Conservation (phyloP, 2,888 invertebrate genomes). For the Ommatoiulus sabulosus region DNA sequence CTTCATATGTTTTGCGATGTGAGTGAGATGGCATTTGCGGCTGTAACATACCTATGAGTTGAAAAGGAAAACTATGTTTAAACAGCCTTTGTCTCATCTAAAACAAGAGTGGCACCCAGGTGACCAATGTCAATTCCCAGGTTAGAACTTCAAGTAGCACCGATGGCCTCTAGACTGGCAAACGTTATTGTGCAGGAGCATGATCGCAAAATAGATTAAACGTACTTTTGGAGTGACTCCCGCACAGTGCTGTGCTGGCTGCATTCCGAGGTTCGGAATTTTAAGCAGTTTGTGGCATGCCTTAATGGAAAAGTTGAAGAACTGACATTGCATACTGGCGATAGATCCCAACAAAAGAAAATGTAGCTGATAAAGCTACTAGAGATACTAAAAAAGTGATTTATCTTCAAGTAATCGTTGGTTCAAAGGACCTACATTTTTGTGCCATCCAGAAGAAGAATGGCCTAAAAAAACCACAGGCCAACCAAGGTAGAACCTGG, state of each 20-base stretch:
- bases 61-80: background rate
- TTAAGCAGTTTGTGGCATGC: background rate
- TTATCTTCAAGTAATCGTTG: background rate
- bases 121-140: background rate
- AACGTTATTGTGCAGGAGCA: background rate
- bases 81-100: background rate
- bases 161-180: background rate
- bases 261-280: background rate
- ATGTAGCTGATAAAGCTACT: background rate
- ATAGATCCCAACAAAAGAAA: background rate
- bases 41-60: background rate
- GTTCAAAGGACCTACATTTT: background rate
- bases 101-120: background rate
- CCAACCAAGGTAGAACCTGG: background rate
- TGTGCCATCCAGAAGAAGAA: background rate
- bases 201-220: background rate
- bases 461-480: background rate
- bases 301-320: background rate
- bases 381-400: background rate
- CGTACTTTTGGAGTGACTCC: background rate
- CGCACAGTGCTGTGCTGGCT: background rate
- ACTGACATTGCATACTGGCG: background rate
- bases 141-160: background rate
- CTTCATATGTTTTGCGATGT: background rate
- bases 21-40: conserved; percentile 1